A percentile compares a stretch with the other conserved stretches of the same genome.
phyloP scores from a whole-genome alignment of 2,888 invertebrate species.

The Escarpia spicata region DNA sequence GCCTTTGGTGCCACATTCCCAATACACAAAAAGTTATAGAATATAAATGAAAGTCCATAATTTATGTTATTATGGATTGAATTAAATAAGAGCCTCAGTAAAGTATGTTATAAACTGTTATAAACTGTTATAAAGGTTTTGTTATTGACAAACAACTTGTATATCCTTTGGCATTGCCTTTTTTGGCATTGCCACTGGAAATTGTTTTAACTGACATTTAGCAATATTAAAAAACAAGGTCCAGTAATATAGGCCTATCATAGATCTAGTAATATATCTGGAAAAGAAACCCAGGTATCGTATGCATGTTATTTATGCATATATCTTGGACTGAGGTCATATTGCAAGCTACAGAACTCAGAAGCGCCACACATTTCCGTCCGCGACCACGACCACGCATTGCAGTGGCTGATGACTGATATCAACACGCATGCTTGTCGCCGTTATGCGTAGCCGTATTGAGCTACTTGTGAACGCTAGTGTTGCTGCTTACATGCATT shows the following conservation, averaged over 20 bases:
- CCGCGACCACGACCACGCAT: no score
- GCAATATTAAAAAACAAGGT: not conserved
- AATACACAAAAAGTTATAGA: not conserved
- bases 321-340: not conserved
- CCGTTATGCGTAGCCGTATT: not conserved
- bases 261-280: no score
- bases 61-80: not conserved
- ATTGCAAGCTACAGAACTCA: not conserved
- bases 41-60: not conserved
- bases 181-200: not conserved
- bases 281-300: not conserved
- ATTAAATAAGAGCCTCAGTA: not conserved
- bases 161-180: not conserved
- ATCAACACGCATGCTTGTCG: not conserved
- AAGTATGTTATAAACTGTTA: no score
- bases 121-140: not conserved
- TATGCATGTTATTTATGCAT: not conserved
- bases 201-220: not conserved
- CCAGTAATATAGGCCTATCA: not conserved
- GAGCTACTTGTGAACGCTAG: not conserved
- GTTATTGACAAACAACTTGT: not conserved
- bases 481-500: not conserved
- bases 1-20: not conserved
- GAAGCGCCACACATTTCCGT: not conserved
- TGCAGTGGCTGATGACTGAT: not conserved